A percentile compares a stretch with the other conserved stretches of the same genome.
Conservation (phyloP, 53 echinoderm and acorn worm species). For the Mesocentrotus franciscanus region DNA sequence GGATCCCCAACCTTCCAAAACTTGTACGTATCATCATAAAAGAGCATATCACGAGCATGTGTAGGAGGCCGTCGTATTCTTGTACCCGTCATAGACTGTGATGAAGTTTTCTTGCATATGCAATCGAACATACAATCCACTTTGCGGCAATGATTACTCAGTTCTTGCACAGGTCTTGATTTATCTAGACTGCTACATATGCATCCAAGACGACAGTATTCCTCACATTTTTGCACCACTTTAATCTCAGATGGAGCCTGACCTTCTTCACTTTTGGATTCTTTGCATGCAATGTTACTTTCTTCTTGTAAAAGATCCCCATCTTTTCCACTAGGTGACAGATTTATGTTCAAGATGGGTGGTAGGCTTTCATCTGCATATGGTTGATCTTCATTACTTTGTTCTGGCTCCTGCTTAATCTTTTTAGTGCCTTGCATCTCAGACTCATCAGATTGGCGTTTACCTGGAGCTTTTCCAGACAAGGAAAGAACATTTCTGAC, state of each 20-base stretch:
- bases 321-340: not conserved
- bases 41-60: constrained; percentile 79
- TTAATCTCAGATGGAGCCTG: not conserved
- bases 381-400: not conserved
- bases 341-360: constrained; percentile 11
- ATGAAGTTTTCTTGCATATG: constrained; percentile 53
- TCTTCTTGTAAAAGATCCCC: not conserved
- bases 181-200: constrained; percentile 81
- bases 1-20: not conserved
- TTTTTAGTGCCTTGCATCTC: constrained; percentile 24
- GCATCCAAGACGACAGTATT: constrained; percentile 91
- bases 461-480: constrained; percentile 36
- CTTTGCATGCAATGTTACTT: not conserved
- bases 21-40: constrained; percentile 78
- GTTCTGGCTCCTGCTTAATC: constrained; percentile 28
- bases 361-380: not conserved
- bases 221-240: constrained; percentile 14
- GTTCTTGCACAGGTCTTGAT: not conserved
- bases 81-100: constrained; percentile 48
- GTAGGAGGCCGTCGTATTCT: constrained; percentile 70
- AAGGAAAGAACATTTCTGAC: constrained; percentile 65
- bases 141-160: constrained; percentile 80
- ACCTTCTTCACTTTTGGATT: not conserved
- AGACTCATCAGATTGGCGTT: not conserved
- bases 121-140: constrained; percentile 90